Conservation (phyloP, 2,113 vertebrate genomes). For the Antechinus flavipes region DNA sequence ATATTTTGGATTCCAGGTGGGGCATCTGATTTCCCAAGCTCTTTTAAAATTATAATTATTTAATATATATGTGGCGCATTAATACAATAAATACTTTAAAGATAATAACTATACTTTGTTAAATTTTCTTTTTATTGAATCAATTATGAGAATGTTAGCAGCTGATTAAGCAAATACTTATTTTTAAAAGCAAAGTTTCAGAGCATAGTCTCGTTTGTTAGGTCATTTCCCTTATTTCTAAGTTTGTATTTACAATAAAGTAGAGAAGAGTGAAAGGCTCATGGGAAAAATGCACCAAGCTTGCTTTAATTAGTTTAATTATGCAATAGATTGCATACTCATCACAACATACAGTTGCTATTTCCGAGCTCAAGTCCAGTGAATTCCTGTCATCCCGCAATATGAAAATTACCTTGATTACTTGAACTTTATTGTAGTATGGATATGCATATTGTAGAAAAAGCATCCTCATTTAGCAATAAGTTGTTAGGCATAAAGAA, state of each 20-base stretch:
- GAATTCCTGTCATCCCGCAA: not conserved
- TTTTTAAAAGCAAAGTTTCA: slow-evolving; percentile 42
- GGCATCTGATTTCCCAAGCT: slow-evolving; percentile 50
- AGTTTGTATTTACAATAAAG: not conserved
- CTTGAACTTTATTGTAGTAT: not conserved
- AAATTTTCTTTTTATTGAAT: slow-evolving; percentile 41
- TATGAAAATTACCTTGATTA: slow-evolving; percentile 24
- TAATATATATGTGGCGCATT: slow-evolving; percentile 40
- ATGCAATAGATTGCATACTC: not conserved
- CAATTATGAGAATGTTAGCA: not conserved
- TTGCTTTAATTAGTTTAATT: slow-evolving; percentile 9
- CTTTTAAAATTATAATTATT: slow-evolving; percentile 63
- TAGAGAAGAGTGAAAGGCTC: not conserved
- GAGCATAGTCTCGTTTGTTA: not conserved
- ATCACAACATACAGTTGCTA: not conserved
- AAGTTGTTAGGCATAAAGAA: slow-evolving; percentile 40
- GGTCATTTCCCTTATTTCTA: not conserved
- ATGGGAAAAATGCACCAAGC: slow-evolving; percentile 21
- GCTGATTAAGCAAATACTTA: slow-evolving; percentile 28
- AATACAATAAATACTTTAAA: slow-evolving; percentile 41
- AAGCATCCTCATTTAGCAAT: slow-evolving; percentile 31
- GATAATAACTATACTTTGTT: slow-evolving; percentile 16
- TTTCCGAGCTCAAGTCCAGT: not conserved
- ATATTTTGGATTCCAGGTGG: slow-evolving; percentile 16
- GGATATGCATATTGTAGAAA: slow-evolving; percentile 10